Evolutionary conservation across 2,797 vertebrate genomes (phyloP).

Genomic region (Paramormyrops hopkinsi): DNA sequence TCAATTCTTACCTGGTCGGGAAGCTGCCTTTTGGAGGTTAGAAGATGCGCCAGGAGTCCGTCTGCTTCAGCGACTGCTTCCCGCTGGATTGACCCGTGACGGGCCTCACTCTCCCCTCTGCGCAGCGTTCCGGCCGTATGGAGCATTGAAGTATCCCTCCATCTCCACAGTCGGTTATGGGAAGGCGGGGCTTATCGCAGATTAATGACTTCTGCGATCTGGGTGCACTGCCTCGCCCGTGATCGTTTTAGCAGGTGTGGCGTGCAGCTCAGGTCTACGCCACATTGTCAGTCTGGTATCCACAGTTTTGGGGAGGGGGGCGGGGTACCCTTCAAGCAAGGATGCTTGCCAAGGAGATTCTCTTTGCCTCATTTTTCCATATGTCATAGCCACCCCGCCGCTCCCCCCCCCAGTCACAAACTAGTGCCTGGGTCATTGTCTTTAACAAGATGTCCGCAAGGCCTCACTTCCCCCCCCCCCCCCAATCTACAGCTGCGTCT

Average conservation of each 20-base stretch:
- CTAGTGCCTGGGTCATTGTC: neutral
- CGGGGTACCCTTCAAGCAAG: slow-evolving; percentile 25
- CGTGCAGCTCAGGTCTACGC: slow-evolving; percentile 35
- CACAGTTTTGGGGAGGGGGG: neutral
- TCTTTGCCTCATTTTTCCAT: slow-evolving; percentile 42
- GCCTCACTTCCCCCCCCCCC: slow-evolving; percentile 29
- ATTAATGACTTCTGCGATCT: slow-evolving; percentile 24
- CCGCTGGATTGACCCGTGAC: neutral
- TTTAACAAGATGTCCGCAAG: neutral
- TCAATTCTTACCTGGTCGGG: neutral
- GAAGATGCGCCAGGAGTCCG: neutral
- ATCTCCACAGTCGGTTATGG: neutral
- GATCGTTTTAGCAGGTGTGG: slow-evolving; percentile 59
- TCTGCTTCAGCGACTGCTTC: neutral
- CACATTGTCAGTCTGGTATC: neutral
- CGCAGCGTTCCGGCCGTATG: neutral
- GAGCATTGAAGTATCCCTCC: neutral
- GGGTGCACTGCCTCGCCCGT: slow-evolving; percentile 21
- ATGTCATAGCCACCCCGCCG: slow-evolving; percentile 25
- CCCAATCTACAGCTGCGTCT: slow-evolving; percentile 37
- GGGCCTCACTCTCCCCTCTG: neutral
- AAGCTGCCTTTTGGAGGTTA: neutral
- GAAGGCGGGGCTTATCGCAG: slow-evolving; percentile 21
- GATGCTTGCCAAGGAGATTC: slow-evolving; percentile 42
- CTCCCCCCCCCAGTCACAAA: neutral